Base-by-base conservation (phyloP, 2,888 invertebrate species). In the Clanis bilineata region DNA sequence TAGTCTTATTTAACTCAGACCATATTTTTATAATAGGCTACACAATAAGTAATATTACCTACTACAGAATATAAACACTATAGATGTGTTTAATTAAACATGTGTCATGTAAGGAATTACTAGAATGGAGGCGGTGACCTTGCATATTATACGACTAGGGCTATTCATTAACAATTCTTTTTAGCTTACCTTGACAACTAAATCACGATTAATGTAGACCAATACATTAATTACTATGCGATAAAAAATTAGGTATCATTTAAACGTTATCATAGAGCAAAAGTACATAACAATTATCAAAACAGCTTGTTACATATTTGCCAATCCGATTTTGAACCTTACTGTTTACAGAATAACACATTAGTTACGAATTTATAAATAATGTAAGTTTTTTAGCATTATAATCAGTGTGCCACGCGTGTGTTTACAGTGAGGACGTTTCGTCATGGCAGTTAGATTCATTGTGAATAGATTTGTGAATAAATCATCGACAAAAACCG, bases 391-490 rank as follows among this genome's bases (percentile, higher is more conserved):
- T 32, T 9, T 32, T 10, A 10, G 2, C 61, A 28, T 2, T 21
- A 21, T 22, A 58, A 55, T 41, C 60, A 67, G 66, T 67, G 57
- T 57, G 58, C 45, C 32, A 60, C 58, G 51, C 39, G 60, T 61
- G 58, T 38, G 45, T 57, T 57, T 47, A 36, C 28, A 56, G 69
- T 61, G 63, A 69, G 71, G 63, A 71, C 61, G 68, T 62, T 56
- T 58, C 25, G 59, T 47, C 36, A 85, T 83, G 86, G 79, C 82
- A 18, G 71, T 76, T 22, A 74, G 74, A 56, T 69, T 86, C 57
- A 76, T 73, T 63, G 71, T 83, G 0, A 82, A 76, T 51, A 76
- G 71, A 62, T 63, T 84, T 23, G 62, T 87, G 25, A 68, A 70
- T 45, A 77, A 76, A 71, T 76, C 75, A 65, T 61, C 72, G 3